phyloP scores from a whole-genome alignment of 2,797 vertebrate genomes.

The Luscinia luscinia region DNA sequence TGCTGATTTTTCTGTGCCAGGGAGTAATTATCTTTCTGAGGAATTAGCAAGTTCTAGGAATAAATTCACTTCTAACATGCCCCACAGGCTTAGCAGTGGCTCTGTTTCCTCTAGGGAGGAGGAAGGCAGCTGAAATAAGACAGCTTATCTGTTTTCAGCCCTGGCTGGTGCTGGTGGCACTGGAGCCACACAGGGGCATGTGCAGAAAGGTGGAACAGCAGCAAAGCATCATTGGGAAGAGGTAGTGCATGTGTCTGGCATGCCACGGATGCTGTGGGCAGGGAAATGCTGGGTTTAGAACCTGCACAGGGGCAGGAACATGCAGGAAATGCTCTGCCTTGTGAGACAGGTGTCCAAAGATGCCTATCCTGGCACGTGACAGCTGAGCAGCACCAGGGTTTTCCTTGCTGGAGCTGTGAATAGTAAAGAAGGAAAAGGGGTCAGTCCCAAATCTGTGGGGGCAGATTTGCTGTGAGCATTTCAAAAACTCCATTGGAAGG shows the following conservation, averaged over 20 bases:
- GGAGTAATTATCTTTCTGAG: neutral
- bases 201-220: neutral
- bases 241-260: neutral
- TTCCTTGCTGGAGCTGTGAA: neutral
- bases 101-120: neutral
- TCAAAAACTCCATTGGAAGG: neutral
- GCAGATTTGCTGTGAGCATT: neutral
- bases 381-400: neutral
- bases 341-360: neutral
- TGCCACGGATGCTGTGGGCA: neutral
- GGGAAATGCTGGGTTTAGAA: neutral
- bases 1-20: neutral
- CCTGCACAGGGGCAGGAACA: neutral
- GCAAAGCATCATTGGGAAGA: neutral
- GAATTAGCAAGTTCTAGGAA: neutral
- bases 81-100: neutral
- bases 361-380: rapidly evolving
- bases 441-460: too few species aligned
- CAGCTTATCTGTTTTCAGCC: neutral
- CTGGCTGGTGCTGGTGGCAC: neutral
- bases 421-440: neutral
- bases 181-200: neutral
- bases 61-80: neutral
- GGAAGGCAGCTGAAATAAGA: neutral
- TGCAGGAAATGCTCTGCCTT: neutral